A percentile compares a stretch with the other conserved stretches of the same genome.
Conservation (phyloP, 2,113 vertebrate genomes). For the Burhinus oedicnemus region DNA sequence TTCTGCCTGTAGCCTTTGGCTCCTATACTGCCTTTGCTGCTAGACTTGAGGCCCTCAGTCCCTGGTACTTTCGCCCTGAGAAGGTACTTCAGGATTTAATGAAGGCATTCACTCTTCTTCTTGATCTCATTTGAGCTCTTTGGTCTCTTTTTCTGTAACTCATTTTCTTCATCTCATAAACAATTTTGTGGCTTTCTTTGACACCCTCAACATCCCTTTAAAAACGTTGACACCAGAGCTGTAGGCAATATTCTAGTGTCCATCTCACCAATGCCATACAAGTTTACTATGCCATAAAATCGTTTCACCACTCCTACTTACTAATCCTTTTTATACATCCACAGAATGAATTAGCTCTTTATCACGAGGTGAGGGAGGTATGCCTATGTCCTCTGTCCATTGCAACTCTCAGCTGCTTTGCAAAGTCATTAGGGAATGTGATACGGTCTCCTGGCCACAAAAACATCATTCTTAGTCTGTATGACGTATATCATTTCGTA, state of each 20-base stretch:
- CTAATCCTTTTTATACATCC: neutral
- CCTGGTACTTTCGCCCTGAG: neutral
- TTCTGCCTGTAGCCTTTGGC: conserved; percentile 49
- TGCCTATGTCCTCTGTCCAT: neutral
- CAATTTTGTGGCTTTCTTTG: neutral
- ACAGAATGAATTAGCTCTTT: conserved; percentile 11
- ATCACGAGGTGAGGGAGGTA: neutral
- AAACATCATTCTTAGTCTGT: neutral
- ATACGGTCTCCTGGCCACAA: neutral
- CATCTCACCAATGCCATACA: neutral
- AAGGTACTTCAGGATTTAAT: conserved; percentile 16
- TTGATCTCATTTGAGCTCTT: neutral
- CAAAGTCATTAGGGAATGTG: neutral
- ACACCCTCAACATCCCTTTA: neutral
- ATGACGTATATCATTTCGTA: neutral
- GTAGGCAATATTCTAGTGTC: neutral
- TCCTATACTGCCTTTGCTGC: neutral
- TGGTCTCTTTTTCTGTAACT: neutral
- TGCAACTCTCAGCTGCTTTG: neutral
- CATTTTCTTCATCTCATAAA: neutral
- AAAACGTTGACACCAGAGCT: neutral
- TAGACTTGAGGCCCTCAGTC: neutral
- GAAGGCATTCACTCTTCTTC: conserved; percentile 34
- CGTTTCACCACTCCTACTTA: neutral
- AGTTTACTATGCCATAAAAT: neutral